Evolutionary conservation across 2,888 invertebrate species (phyloP).

Genomic region (Trachelus tabidus): DNA sequence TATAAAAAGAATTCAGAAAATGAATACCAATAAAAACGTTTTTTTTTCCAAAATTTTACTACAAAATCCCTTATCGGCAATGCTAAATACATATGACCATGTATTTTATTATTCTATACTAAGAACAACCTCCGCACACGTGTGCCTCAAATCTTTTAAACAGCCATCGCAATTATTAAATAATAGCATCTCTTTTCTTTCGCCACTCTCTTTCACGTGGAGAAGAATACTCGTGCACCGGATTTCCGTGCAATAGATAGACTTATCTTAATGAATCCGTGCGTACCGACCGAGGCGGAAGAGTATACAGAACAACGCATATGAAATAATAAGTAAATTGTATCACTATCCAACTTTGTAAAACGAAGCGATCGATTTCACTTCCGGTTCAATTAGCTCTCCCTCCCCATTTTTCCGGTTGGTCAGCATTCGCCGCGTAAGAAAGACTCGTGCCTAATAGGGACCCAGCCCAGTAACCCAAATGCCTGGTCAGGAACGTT

Average conservation of each 20-base stretch:
- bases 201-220: background rate
- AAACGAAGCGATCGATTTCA: background rate
- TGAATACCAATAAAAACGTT: background rate
- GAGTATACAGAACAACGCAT: background rate
- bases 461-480: background rate
- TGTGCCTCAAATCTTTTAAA: background rate
- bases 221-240: background rate
- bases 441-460: background rate
- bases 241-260: background rate
- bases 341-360: background rate
- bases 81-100: background rate
- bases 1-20: background rate
- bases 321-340: background rate
- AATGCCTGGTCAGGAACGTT: background rate
- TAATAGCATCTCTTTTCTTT: background rate
- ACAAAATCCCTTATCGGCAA: background rate
- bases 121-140: background rate
- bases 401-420: background rate
- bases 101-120: background rate
- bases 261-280: background rate
- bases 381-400: background rate
- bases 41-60: background rate
- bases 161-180: background rate
- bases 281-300: background rate
- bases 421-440: background rate